phyloP scores from a whole-genome alignment of 1,140 invertebrate genomes.

The Drosophila pachea region DNA sequence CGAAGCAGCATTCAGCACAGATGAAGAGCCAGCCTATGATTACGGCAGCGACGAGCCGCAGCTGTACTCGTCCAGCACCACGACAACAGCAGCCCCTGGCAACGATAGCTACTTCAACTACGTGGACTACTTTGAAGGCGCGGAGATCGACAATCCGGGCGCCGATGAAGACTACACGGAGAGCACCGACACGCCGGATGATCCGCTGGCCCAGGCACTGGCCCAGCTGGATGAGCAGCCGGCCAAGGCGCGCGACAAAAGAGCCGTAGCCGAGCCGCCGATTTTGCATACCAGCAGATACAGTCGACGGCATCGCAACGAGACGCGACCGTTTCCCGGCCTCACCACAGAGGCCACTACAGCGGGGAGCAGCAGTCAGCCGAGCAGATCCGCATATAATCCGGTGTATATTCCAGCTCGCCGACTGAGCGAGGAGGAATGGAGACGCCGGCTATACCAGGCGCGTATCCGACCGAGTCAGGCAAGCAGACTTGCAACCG shows the following conservation, averaged over 20 bases:
- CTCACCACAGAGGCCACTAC: conserved; percentile 10
- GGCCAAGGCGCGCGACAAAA: conserved; percentile 8
- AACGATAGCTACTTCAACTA: conserved; percentile 64
- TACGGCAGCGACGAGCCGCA: conserved; percentile 57
- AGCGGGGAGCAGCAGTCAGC: neutral
- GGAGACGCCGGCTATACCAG: conserved; percentile 29
- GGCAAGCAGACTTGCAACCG: neutral
- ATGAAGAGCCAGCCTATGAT: conserved; percentile 32
- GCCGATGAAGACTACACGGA: conserved; percentile 21
- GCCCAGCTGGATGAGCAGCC: conserved; percentile 44
- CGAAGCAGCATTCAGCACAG: neutral
- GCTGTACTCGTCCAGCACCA: conserved; percentile 41
- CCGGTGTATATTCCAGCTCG: neutral
- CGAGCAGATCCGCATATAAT: conserved; percentile 11
- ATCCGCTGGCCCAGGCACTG: conserved; percentile 53
- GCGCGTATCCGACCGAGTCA: neutral
- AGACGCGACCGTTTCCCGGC: neutral
- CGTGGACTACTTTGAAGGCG: conserved; percentile 64
- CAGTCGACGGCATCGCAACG: conserved; percentile 55
- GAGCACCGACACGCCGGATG: conserved; percentile 41
- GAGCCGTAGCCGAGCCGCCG: conserved; percentile 30
- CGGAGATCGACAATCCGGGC: conserved; percentile 28
- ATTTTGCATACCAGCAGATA: conserved; percentile 48
- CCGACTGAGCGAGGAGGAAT: conserved; percentile 47
- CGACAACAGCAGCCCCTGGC: conserved; percentile 56